Evolutionary conservation across 2,888 invertebrate species (phyloP).

Genomic region (Trisateles emortualis): DNA sequence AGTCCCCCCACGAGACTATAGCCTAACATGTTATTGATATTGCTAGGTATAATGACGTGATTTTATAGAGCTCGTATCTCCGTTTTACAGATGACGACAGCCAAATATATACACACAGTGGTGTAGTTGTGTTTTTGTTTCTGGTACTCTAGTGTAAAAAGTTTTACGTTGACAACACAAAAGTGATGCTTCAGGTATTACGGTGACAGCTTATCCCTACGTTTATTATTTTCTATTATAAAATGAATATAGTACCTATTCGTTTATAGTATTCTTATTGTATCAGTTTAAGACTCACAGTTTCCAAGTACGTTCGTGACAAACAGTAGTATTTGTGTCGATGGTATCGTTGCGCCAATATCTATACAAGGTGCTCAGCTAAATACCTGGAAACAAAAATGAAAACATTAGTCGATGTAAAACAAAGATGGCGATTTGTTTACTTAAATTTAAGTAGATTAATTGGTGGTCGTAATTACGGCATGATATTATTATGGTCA

Average conservation of each 20-base stretch:
- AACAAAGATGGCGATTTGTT: conserved; percentile 4
- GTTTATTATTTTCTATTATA: too few species aligned
- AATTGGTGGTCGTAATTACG: neutral
- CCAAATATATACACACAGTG: too few species aligned
- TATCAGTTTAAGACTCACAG: conserved; percentile 56
- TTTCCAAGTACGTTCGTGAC: conserved; percentile 67
- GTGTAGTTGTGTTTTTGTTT: too few species aligned
- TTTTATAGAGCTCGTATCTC: too few species aligned
- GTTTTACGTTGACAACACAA: too few species aligned
- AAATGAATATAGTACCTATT: too few species aligned
- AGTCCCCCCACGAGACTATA: conserved; percentile 16
- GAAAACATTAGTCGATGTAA: conserved; percentile 35
- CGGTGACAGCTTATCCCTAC: too few species aligned
- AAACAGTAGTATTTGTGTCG: conserved; percentile 49
- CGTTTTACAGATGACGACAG: too few species aligned
- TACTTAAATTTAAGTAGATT: neutral
- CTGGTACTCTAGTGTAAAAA: too few species aligned
- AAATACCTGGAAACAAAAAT: conserved; percentile 73
- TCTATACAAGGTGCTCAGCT: conserved; percentile 55
- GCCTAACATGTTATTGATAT: conserved; percentile 25
- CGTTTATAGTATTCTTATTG: conserved; percentile 14
- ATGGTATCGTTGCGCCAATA: conserved; percentile 53
- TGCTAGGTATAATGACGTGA: conserved; percentile 24
- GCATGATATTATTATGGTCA: too few species aligned
- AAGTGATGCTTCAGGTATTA: too few species aligned